Conservation (phyloP, 2,888 invertebrate species). For the Trichogramma evanescens region DNA sequence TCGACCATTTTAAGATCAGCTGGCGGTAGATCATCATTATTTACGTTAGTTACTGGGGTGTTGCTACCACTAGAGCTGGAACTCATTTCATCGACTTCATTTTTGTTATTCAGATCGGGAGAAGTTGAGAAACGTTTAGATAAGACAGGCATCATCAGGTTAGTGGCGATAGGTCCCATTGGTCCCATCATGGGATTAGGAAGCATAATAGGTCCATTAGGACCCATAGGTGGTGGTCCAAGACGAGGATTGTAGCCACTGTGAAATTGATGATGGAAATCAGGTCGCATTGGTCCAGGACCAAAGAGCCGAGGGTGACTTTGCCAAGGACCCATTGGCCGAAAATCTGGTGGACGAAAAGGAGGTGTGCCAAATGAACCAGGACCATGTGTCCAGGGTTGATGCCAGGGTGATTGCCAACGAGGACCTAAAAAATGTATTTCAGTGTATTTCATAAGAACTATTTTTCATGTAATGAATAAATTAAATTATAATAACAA, state of each 20-base stretch:
- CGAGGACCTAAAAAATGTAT: slow-evolving; percentile 11
- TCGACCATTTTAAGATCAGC: slow-evolving; percentile 49
- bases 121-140: slow-evolving; percentile 7
- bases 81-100: slow-evolving; percentile 31
- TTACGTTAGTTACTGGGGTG: neutral
- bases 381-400: slow-evolving; percentile 42
- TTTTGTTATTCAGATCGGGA: slow-evolving; percentile 24
- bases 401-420: slow-evolving; percentile 37
- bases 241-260: slow-evolving; percentile 28
- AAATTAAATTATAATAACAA: neutral
- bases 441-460: neutral
- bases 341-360: slow-evolving; percentile 37
- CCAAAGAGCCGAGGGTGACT: slow-evolving; percentile 38
- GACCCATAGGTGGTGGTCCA: slow-evolving; percentile 21
- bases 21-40: slow-evolving; percentile 41
- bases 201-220: slow-evolving; percentile 15
- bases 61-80: neutral
- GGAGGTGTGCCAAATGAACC: slow-evolving; percentile 34
- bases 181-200: slow-evolving; percentile 28
- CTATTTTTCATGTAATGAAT: no score
- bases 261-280: slow-evolving; percentile 37
- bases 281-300: slow-evolving; percentile 39
- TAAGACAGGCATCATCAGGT: slow-evolving; percentile 31
- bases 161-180: slow-evolving; percentile 29
- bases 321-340: slow-evolving; percentile 42